Conservation (phyloP, 2,797 vertebrate species). For the Dendrocincla fuliginosa region DNA sequence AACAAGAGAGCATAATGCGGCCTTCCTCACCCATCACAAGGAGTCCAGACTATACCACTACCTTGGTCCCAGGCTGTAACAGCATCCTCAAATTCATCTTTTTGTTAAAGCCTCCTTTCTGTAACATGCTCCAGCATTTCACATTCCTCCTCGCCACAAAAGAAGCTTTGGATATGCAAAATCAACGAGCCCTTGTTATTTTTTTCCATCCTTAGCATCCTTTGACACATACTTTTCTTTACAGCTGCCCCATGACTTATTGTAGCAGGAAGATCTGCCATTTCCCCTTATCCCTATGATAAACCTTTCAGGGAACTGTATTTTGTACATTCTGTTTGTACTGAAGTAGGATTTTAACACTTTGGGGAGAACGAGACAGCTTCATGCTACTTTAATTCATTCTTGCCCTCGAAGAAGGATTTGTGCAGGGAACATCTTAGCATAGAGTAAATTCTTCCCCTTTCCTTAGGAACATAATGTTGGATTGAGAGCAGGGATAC, state of each 20-base stretch:
- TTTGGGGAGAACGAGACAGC: not conserved
- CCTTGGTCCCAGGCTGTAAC: not conserved
- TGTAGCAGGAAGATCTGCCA: not conserved
- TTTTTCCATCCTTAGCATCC: not conserved
- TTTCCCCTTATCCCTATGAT: not conserved
- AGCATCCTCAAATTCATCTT: not conserved
- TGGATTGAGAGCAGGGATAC: not conserved
- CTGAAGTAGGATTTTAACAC: not conserved
- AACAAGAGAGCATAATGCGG: not conserved
- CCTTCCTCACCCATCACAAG: not conserved
- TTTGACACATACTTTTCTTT: not conserved
- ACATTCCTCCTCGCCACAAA: not conserved
- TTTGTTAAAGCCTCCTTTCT: not conserved
- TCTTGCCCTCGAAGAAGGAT: not conserved
- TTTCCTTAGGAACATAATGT: not conserved
- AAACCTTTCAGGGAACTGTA: not conserved
- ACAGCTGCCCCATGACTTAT: not conserved
- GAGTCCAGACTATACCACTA: not conserved
- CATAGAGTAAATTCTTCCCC: not conserved
- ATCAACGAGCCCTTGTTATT: not conserved
- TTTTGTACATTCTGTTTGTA: not conserved
- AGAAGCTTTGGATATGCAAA: not conserved
- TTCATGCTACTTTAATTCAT: not conserved
- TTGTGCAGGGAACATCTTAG: not conserved
- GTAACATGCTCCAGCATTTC: not conserved